Evolutionary conservation across 2,888 invertebrate genomes (phyloP).

Genomic region (Hydrotaea diabolus): DNA sequence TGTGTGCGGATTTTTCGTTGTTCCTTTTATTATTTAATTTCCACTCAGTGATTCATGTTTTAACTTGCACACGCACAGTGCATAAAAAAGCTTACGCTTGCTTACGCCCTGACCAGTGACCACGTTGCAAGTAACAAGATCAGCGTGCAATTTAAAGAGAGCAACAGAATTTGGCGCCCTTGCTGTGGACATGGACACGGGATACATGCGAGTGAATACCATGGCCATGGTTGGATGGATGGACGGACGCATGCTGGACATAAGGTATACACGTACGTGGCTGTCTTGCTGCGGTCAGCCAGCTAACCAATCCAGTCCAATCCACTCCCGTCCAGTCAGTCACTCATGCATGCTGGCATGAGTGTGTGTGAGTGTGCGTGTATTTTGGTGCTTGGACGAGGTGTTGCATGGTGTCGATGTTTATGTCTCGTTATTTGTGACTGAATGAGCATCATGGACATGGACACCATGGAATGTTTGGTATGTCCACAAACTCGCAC

Average conservation of each 20-base stretch:
- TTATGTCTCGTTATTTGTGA: conserved; percentile 61
- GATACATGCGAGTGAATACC: no score
- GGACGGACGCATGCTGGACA: conserved; percentile 8
- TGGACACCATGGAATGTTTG: conserved; percentile 20
- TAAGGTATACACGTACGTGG: conserved; percentile 28
- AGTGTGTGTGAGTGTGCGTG: conserved; percentile 26
- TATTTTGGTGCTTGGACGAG: conserved; percentile 32
- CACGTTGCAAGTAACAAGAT: conserved; percentile 42
- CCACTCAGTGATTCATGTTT: conserved; percentile 61
- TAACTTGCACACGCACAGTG: conserved; percentile 35
- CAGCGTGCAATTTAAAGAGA: background rate
- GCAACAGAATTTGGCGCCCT: conserved; percentile 31
- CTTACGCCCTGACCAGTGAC: background rate
- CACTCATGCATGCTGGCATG: conserved; percentile 41
- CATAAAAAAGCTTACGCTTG: conserved; percentile 25
- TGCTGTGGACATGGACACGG: conserved; percentile 34
- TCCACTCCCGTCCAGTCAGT: conserved; percentile 48
- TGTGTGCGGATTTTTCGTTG: background rate
- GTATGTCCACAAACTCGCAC: conserved; percentile 2
- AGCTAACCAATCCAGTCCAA: conserved; percentile 44
- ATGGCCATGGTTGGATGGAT: conserved; percentile 2
- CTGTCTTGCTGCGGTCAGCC: conserved; percentile 61
- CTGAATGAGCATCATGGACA: conserved; percentile 45
- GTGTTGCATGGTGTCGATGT: conserved; percentile 50
- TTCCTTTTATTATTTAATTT: conserved; percentile 42